Percentiles rank a stretch among this genome's conserved stretches.
These are phyloP conservation scores for Frieseomelitta varia DNA, from an alignment of 1,140 invertebrate species.

Conservation along the genomic window DNA sequence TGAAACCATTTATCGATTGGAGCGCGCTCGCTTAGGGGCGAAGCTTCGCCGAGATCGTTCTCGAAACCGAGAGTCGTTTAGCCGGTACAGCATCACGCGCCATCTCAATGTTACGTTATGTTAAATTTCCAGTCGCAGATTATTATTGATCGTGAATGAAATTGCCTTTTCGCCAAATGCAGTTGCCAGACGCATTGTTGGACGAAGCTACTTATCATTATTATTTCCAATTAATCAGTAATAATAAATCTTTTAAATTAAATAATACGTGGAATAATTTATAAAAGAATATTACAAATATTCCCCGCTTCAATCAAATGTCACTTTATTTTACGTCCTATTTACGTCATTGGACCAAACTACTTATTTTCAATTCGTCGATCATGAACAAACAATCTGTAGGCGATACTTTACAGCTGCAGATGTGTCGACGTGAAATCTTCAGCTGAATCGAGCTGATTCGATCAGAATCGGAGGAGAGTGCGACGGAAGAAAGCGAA, in stretches of 20 bases:
- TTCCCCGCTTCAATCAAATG: no score
- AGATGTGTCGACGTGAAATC: no score
- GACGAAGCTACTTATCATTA: background rate
- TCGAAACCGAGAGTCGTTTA: background rate
- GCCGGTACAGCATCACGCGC: no score
- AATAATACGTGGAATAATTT: no score
- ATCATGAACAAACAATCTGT: no score
- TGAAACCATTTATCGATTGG: slow-evolving; percentile 26
- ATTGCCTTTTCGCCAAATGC: background rate
- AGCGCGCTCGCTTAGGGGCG: background rate
- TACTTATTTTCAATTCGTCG: background rate
- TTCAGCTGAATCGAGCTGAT: background rate
- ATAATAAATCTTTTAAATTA: background rate
- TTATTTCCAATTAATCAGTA: background rate
- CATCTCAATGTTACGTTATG: no score
- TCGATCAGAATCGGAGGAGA: background rate
- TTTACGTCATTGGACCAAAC: background rate
- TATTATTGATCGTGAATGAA: background rate
- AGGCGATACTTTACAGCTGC: no score
- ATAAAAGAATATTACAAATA: no score
- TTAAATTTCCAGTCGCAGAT: background rate
- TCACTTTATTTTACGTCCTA: background rate
- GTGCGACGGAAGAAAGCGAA: background rate
- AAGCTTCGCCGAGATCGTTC: background rate
- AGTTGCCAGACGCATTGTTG: background rate